Conservation (phyloP, 2,797 vertebrate species). For the Melanotaenia boesemani region DNA sequence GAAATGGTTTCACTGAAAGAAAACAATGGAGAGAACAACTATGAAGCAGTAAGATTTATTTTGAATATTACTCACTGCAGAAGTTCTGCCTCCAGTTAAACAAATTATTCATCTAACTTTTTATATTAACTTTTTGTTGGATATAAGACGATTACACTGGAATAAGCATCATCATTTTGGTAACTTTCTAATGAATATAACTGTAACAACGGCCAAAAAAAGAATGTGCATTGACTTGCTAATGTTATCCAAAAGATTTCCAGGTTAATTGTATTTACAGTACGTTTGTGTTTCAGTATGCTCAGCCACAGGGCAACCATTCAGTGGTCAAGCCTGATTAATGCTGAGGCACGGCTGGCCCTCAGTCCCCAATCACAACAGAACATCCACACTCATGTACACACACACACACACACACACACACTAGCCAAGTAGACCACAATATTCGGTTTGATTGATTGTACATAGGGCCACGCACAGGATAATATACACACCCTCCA, state of each 20-base stretch:
- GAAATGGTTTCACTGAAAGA: conserved; percentile 32
- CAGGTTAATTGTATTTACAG: not conserved
- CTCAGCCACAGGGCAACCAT: conserved; percentile 67
- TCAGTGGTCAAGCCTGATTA: conserved; percentile 80
- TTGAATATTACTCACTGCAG: conserved; percentile 27
- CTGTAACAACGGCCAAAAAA: not conserved
- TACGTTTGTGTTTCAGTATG: conserved; percentile 33
- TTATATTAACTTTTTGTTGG: not conserved
- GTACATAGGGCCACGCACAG: conserved; percentile 39
- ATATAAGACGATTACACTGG: not conserved
- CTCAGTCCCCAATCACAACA: conserved; percentile 42
- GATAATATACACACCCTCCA: conserved; percentile 67
- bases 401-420: conserved; percentile 22
- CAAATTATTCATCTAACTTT: not conserved
- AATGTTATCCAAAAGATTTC: not conserved
- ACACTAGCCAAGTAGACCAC: conserved; percentile 40
- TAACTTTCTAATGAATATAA: not conserved
- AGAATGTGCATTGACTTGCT: not conserved
- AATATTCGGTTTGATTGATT: conserved; percentile 54
- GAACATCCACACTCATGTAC: conserved; percentile 34
- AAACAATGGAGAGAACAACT: conserved; percentile 38
- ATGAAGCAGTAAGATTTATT: conserved; percentile 30
- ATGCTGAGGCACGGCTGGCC: conserved; percentile 73
- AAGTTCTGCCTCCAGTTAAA: not conserved
- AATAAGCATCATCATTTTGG: not conserved